Base-by-base conservation (phyloP, 1,140 invertebrate species). In the Melipona quadrifasciata region DNA sequence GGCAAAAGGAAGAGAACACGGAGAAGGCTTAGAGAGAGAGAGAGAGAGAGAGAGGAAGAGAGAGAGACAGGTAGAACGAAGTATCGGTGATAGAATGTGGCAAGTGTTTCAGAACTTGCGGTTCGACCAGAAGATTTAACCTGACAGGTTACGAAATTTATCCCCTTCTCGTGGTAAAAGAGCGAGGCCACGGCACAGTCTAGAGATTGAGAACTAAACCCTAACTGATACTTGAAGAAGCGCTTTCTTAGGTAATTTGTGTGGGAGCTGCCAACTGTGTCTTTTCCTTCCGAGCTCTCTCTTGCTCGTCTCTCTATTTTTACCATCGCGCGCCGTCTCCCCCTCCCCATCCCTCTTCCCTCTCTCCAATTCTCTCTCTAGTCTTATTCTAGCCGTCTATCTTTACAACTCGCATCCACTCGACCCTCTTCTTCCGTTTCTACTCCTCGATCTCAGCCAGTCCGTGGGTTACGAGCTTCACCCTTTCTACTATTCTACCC, bases 211-310 rank as follows among this genome's bases (percentile, higher is more conserved):
- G 86, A 88, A 85, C 80, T 87, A 87, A 91, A 90, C 87, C 84
- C 84, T 89, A 89, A 92, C 86, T 91, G 91, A 92, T 92, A 91
- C 88, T 89, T 87, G 77, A 91, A 86, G 84, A 88, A 86, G 81
- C 71, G 80, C 71, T 86, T 87, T 87, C 86, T 80, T 75, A 57
- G 82, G 88, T 92, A 92, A 92, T 92, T 92, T 92, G 91, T 92
- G 91, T 92, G 91, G 87, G 91, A 92, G 87, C 71, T 55, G 71
- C 70, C 87, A 76, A 91, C 88, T 91, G 91, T 87, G 89, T 92
- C 89, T 87, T 86, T 89, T 57, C 73, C 75, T 65, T 68, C 85
- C 58, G 70, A 70, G 21, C 53, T 81, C 73, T 81, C 73, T 51
- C 67, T 64, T 19, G 61, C 72, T 61, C 71, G 24, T 67, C 80